Evolutionary conservation across 2,113 vertebrate genomes (phyloP), one percentile per base, ranked within the genome.

Genomic region (Thalassarche chlororhynchos): DNA sequence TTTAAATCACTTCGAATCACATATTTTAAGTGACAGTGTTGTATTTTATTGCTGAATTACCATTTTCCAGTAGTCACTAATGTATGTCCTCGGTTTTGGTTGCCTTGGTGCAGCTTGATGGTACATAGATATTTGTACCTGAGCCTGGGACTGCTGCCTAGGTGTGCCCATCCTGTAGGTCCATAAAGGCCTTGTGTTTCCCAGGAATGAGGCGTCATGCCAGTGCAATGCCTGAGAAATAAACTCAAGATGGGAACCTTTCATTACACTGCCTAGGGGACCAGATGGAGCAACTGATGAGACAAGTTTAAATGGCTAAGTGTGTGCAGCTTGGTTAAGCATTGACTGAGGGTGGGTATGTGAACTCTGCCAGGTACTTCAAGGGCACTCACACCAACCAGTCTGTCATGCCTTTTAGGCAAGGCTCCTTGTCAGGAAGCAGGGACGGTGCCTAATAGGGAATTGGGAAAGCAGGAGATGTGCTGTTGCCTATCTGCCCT

Each of bases 21-120:
- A 25, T 97, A 95, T 97, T 97, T 97, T 91, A 97, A 96, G 74
- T 94, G 92, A 92, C 84, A 92, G 29, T 87, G 60, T 95, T 97
- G 52, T 95, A 81, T 97, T 97, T 98, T 97, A 97, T 95, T 86
- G 68, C 86, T 29, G 84, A 97, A 95, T 93, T 94, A 69, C 58
- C 14, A 1, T 96, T 96, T 97, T 89, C 76, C 5, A 70, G 87
- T 97, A 93, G 89, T 91, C 87, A 70, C 74, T 96, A 97, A 96
- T 77, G 24, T 29, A 69, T 55, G 47, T 74, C 62, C 79, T 93
- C 4, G 5, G 21, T 36, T 96, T 96, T 90, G 54, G 66, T 55
- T 74, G 28, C 38, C 12, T 77, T n/a, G 14, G 64, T 94, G 65
- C 44, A 57, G 47, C 12, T 34, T 49, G 69, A 68, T 74, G 84